phyloP scores from a whole-genome alignment of 2,113 vertebrate species.

The Genyomyrus donnyi region DNA sequence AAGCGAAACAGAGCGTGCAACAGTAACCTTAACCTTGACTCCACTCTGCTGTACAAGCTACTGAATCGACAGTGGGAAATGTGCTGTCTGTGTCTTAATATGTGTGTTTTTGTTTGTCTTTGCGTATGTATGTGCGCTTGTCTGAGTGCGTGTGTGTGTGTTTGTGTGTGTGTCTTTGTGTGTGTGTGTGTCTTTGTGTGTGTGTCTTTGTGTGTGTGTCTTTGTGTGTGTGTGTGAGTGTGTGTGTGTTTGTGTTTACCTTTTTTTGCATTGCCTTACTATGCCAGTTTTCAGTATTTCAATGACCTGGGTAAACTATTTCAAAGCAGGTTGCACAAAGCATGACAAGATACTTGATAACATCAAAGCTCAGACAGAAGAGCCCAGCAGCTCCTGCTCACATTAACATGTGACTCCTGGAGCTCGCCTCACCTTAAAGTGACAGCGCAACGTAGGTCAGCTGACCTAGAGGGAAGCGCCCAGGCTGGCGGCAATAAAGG shows the following conservation, averaged over 20 bases:
- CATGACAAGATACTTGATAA: background rate
- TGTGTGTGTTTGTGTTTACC: background rate
- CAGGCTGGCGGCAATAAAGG: background rate
- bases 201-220: background rate
- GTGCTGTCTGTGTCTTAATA: background rate
- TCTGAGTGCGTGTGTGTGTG: background rate
- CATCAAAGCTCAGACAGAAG: background rate
- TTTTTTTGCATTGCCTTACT: background rate
- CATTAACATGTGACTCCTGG: background rate
- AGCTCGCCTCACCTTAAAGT: background rate
- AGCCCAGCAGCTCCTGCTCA: background rate
- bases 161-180: background rate
- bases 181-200: too few relatives aligned
- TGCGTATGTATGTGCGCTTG: background rate
- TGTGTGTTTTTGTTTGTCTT: background rate
- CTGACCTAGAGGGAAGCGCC: background rate
- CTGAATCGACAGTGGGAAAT: too few relatives aligned
- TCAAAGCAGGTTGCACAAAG: background rate
- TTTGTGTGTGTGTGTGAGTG: too few relatives aligned
- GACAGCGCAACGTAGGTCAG: too few relatives aligned
- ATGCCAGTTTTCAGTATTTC: background rate
- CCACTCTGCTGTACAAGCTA: background rate
- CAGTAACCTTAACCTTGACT: slow-evolving; percentile 11
- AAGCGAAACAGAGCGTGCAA: background rate
- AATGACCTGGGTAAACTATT: background rate